phyloP scores from a whole-genome alignment of 1,140 invertebrate genomes.

The Nebria ingens region DNA sequence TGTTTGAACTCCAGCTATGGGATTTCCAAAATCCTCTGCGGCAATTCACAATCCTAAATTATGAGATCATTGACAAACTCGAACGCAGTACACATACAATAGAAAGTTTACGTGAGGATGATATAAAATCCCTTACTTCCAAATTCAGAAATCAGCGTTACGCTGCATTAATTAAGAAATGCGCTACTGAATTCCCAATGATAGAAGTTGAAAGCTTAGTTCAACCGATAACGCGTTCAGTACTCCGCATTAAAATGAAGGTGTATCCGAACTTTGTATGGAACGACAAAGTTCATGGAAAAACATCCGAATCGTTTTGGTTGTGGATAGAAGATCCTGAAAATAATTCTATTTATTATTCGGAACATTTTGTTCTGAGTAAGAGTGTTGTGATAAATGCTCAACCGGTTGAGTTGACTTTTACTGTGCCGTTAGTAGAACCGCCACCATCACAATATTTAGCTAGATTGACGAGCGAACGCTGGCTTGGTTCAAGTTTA shows the following conservation, averaged over 20 bases:
- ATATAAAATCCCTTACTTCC: constrained; percentile 72
- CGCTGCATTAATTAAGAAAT: constrained; percentile 70
- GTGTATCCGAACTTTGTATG: constrained; percentile 81
- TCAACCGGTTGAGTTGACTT: constrained; percentile 76
- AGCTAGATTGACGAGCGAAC: constrained; percentile 76
- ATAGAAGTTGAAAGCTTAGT: constrained; percentile 73
- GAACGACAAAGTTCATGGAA: constrained; percentile 85
- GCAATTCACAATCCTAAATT: constrained; percentile 72
- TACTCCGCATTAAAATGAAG: constrained; percentile 76
- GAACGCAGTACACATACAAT: constrained; percentile 65
- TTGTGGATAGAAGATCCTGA: constrained; percentile 96
- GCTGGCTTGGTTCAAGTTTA: constrained; percentile 63
- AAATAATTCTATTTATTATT: constrained; percentile 90
- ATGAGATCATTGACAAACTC: constrained; percentile 72
- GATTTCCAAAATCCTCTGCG: constrained; percentile 72
- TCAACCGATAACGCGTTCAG: constrained; percentile 90
- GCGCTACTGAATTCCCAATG: constrained; percentile 79
- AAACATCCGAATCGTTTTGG: constrained; percentile 81
- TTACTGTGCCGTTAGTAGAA: constrained; percentile 92
- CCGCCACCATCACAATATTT: constrained; percentile 88
- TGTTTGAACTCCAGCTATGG: constrained; percentile 87
- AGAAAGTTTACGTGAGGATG: constrained; percentile 69
- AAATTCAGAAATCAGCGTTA: constrained; percentile 61
- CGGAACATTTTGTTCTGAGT: constrained; percentile 86
- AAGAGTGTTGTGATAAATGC: constrained; percentile 57